Conservation (phyloP, 2,113 vertebrate genomes). For the Paratilapia polleni region DNA sequence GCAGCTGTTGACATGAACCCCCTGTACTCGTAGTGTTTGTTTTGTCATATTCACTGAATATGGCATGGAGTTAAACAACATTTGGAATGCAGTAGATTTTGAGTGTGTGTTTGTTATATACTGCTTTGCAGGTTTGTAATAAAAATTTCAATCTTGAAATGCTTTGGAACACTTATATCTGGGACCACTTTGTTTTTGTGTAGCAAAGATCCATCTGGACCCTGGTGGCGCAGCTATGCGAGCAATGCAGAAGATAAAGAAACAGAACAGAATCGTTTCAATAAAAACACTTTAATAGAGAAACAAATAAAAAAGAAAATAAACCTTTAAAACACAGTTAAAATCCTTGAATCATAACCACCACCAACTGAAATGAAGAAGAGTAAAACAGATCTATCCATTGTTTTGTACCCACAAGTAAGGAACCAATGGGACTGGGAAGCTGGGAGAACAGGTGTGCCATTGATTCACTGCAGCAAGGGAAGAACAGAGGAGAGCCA, state of each 20-base stretch:
- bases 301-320: slow-evolving; percentile 78
- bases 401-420: slow-evolving; percentile 69
- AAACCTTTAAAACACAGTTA: slow-evolving; percentile 75
- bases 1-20: background rate
- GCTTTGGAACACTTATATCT: slow-evolving; percentile 9
- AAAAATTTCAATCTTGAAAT: slow-evolving; percentile 49
- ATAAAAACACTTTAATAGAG: slow-evolving; percentile 80
- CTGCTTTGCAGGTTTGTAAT: slow-evolving; percentile 57
- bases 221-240: background rate
- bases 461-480: slow-evolving; percentile 60
- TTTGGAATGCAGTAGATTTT: slow-evolving; percentile 4
- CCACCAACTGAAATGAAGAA: slow-evolving; percentile 78
- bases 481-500: slow-evolving; percentile 57
- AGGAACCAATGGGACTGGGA: slow-evolving; percentile 52
- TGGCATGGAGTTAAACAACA: slow-evolving; percentile 8
- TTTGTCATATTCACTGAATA: slow-evolving; percentile 24
- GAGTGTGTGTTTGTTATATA: slow-evolving; percentile 18
- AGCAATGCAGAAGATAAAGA: background rate
- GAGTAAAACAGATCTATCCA: slow-evolving; percentile 73
- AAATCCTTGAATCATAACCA: slow-evolving; percentile 77
- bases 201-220: background rate
- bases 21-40: background rate
- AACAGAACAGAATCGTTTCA: slow-evolving; percentile 4
- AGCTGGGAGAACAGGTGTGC: slow-evolving; percentile 64
- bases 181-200: background rate